A percentile compares a stretch with the other conserved stretches of the same genome.
phyloP scores from a whole-genome alignment of 2,888 invertebrate genomes.

The Bimastos eiseni region DNA sequence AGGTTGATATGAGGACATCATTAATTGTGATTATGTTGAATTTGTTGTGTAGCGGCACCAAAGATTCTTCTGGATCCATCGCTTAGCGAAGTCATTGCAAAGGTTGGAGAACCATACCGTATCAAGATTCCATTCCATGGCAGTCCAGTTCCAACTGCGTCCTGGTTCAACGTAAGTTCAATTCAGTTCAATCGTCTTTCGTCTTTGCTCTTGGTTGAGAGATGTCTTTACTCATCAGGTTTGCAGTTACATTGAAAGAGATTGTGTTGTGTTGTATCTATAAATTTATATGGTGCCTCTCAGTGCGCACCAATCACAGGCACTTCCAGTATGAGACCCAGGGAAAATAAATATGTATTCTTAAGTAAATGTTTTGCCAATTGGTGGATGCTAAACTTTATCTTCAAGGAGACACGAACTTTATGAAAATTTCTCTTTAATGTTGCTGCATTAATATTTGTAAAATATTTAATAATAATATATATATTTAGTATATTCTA shows the following conservation, averaged over 20 bases:
- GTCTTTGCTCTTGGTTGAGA: neutral
- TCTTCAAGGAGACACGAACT: neutral
- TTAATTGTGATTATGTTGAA: neutral
- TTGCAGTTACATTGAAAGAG: neutral
- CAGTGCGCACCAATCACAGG: no score
- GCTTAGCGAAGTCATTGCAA: slow-evolving; percentile 82
- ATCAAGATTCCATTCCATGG: slow-evolving; percentile 93
- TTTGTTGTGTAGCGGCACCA: slow-evolving; percentile 70
- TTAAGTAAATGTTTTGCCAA: neutral
- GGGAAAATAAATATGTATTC: no score
- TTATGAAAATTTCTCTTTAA: neutral
- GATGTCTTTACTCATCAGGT: neutral
- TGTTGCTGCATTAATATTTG: neutral
- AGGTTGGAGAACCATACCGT: slow-evolving; percentile 92
- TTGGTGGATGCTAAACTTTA: neutral
- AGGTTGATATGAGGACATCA: neutral
- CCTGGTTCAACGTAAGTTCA: slow-evolving; percentile 76
- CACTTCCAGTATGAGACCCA: no score
- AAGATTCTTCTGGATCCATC: slow-evolving; percentile 83
- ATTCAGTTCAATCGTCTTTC: neutral
- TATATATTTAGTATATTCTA: no score
- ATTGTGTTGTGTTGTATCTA: no score
- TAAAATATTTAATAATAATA: neutral
- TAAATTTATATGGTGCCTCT: no score
- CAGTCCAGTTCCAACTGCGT: slow-evolving; percentile 73